A percentile compares a stretch with the other conserved stretches of the same genome.
Conservation (phyloP, 1,140 invertebrate genomes). For the Aphidius ervi region DNA sequence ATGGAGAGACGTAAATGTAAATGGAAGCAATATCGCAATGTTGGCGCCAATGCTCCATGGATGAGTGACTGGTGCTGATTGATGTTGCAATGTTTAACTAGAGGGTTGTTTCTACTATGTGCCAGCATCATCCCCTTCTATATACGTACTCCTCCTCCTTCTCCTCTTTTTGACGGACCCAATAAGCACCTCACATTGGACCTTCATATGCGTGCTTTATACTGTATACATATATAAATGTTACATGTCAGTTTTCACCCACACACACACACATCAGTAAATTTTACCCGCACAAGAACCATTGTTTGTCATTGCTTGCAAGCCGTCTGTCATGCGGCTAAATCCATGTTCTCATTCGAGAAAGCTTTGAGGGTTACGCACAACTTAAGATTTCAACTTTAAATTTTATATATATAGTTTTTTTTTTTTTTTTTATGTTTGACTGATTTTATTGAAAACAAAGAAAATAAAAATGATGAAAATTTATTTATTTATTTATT, state of each 20-base stretch:
- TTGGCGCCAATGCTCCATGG: constrained; percentile 46
- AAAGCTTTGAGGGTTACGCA: not conserved
- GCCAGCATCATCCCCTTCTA: constrained; percentile 36
- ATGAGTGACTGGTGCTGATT: constrained; percentile 54
- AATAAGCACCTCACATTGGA: constrained; percentile 49
- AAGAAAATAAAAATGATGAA: not conserved
- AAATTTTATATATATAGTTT: too few species aligned
- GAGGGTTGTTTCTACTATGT: constrained; percentile 49
- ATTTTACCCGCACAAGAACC: constrained; percentile 13
- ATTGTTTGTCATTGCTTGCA: constrained; percentile 28
- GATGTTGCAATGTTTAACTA: constrained; percentile 54
- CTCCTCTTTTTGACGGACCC: constrained; percentile 36
- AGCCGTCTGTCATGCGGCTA: constrained; percentile 47
- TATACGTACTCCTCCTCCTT: too few species aligned
- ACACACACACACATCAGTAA: constrained; percentile 11
- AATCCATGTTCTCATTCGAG: not conserved
- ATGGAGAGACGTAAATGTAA: constrained; percentile 29
- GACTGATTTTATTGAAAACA: constrained; percentile 32
- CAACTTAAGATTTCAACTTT: too few species aligned
- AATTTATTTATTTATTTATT: not conserved
- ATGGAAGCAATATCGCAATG: constrained; percentile 49
- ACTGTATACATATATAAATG: constrained; percentile 8
- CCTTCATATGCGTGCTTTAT: constrained; percentile 22
- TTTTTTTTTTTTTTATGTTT: not conserved
- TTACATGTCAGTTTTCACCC: constrained; percentile 17